Evolutionary conservation across 2,797 vertebrate species (phyloP).

Genomic region (Tiaroga cobitis): DNA sequence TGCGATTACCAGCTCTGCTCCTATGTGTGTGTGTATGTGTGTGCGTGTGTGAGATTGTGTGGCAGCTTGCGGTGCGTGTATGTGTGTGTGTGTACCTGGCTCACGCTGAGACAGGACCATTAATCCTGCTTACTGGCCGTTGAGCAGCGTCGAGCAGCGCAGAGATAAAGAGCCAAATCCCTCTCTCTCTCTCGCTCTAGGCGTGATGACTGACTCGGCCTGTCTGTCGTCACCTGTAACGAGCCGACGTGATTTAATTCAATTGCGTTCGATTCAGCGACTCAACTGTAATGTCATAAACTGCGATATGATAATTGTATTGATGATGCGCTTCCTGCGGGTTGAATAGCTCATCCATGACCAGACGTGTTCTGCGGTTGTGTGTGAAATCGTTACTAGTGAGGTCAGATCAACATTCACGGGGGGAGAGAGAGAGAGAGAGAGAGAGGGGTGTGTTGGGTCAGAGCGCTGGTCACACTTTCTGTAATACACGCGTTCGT

Average conservation of each 20-base stretch:
- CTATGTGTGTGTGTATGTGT: constrained; percentile 11
- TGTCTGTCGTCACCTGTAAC: constrained; percentile 51
- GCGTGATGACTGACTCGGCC: constrained; percentile 42
- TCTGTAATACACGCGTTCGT: constrained; percentile 59
- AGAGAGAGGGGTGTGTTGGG: constrained; percentile 50
- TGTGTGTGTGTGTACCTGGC: constrained; percentile 51
- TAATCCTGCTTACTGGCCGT: constrained; percentile 63
- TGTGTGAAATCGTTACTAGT: constrained; percentile 17
- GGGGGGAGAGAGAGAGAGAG: background rate
- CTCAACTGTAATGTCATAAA: constrained; percentile 38
- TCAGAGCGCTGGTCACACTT: constrained; percentile 69
- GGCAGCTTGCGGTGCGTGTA: constrained; percentile 16
- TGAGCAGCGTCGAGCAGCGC: constrained; percentile 56
- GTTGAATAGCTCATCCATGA: constrained; percentile 77
- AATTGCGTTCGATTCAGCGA: constrained; percentile 33
- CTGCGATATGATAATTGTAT: constrained; percentile 45
- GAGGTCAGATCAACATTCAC: constrained; percentile 26
- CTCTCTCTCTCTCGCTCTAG: constrained; percentile 4
- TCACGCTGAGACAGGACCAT: constrained; percentile 60
- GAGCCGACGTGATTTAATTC: constrained; percentile 41
- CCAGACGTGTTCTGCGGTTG: constrained; percentile 48
- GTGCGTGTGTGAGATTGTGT: constrained; percentile 36
- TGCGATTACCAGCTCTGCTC: constrained; percentile 39
- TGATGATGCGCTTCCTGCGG: constrained; percentile 58
- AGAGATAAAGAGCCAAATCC: constrained; percentile 62